Conservation (phyloP, 2,888 invertebrate species). For the Mimachlamys varia region DNA sequence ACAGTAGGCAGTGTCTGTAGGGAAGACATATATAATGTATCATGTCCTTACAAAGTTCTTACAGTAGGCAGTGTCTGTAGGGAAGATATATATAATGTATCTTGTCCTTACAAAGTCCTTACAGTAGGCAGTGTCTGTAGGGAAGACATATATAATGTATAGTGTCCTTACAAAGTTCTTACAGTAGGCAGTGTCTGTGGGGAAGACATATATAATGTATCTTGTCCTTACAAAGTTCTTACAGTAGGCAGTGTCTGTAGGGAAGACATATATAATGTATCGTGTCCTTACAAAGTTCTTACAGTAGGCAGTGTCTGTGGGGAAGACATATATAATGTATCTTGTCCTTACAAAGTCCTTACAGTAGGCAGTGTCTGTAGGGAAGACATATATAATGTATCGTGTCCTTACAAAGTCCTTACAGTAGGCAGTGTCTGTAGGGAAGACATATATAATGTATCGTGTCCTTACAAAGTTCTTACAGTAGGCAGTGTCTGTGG, state of each 20-base stretch:
- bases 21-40: not conserved
- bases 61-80: too few relatives aligned
- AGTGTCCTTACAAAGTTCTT: constrained; percentile 83
- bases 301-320: constrained; percentile 91
- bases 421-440: constrained; percentile 91
- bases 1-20: constrained; percentile 91
- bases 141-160: not conserved
- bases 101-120: constrained; percentile 87
- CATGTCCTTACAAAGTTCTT: too few relatives aligned
- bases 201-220: not conserved
- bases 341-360: constrained; percentile 83
- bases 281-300: constrained; percentile 83
- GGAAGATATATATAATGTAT: too few relatives aligned
- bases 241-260: constrained; percentile 91
- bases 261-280: not conserved
- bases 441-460: not conserved
- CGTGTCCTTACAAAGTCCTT: constrained; percentile 83
- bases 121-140: constrained; percentile 91
- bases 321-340: not conserved
- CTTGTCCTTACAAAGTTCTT: constrained; percentile 83
- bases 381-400: not conserved
- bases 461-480: constrained; percentile 83
- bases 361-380: constrained; percentile 91
- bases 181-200: constrained; percentile 91
- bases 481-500: constrained; percentile 91